Conservation (phyloP, 2,797 vertebrate genomes). For the Cryptoprocta ferox region DNA sequence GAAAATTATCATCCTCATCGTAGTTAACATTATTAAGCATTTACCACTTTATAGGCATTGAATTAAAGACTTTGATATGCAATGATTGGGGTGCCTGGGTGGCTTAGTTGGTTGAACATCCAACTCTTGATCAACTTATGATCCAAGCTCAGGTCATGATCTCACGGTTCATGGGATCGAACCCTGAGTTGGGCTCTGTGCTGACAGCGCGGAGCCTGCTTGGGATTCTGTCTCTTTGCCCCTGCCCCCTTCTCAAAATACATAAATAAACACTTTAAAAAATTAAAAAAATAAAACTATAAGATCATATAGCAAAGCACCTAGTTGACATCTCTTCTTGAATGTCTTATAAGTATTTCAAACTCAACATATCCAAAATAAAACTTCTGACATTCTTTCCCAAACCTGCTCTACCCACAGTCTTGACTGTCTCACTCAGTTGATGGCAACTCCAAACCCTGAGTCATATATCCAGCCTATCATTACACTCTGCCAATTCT, state of each 20-base stretch:
- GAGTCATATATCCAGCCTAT: not conserved
- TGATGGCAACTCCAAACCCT: not conserved
- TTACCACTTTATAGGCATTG: not conserved
- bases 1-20: not conserved
- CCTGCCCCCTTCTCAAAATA: too few species aligned
- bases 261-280: too few species aligned
- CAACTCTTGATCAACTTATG: too few species aligned
- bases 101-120: not conserved
- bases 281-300: too few species aligned
- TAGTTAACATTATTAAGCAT: not conserved
- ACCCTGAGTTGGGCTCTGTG: not conserved
- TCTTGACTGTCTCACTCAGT: not conserved
- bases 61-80: not conserved
- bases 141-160: too few species aligned
- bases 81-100: not conserved
- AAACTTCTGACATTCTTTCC: not conserved
- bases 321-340: not conserved
- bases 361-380: not conserved
- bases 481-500: not conserved
- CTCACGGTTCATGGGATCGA: not conserved
- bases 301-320: not conserved
- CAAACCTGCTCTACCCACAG: not conserved
- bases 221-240: too few species aligned
- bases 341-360: not conserved
- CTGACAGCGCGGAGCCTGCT: too few species aligned